A percentile compares a stretch with the other conserved stretches of the same genome.
phyloP scores from a whole-genome alignment of 2,797 vertebrate genomes.

The Macroramphosus scolopax region DNA sequence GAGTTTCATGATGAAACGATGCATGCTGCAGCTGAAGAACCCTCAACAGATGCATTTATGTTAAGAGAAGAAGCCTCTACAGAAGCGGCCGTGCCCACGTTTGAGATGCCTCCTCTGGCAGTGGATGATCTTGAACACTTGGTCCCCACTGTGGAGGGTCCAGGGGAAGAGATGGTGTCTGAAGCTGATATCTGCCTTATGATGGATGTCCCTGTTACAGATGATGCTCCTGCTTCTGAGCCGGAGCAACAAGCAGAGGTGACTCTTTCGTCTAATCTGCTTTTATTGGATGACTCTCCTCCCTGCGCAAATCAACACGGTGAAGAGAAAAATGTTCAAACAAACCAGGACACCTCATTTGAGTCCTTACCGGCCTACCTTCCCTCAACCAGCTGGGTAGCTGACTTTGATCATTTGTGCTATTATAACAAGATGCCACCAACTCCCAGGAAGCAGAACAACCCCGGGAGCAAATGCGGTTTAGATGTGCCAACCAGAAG shows the following conservation, averaged over 20 bases:
- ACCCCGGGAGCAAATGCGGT: neutral
- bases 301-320: conserved; percentile 11
- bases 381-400: conserved; percentile 70
- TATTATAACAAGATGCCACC: conserved; percentile 52
- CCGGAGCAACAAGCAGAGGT: neutral
- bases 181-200: neutral
- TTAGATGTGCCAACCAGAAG: conserved; percentile 38
- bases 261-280: neutral
- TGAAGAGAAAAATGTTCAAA: conserved; percentile 12
- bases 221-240: neutral
- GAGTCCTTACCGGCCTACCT: conserved; percentile 73
- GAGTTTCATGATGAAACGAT: conserved; percentile 26
- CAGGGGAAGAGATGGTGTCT: conserved; percentile 1
- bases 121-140: conserved; percentile 20
- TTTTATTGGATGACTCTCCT: conserved; percentile 9
- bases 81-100: conserved; percentile 16
- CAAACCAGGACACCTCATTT: conserved; percentile 62
- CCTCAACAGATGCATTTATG: too few species aligned
- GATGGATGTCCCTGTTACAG: conserved; percentile 4
- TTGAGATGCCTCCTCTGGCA: conserved; percentile 6
- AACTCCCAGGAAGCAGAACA: conserved; percentile 46
- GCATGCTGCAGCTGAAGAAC: conserved; percentile 15
- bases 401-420: conserved; percentile 66
- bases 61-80: conserved; percentile 1
- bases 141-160: neutral